Conservation (phyloP, 2,888 invertebrate genomes). For the Seladonia tumulorum region DNA sequence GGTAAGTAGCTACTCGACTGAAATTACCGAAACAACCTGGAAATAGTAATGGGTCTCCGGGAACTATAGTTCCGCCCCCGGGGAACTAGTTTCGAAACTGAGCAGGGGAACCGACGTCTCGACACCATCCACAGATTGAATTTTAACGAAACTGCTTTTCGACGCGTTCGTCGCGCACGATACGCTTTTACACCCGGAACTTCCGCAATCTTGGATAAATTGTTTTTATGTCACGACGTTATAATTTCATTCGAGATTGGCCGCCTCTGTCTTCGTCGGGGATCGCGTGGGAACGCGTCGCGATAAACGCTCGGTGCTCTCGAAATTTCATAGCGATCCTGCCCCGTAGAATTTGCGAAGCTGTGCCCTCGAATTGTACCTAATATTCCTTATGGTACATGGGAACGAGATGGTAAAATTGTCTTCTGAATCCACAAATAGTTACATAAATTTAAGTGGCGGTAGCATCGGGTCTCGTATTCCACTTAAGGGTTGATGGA, state of each 20-base stretch:
- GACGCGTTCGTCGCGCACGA: not conserved
- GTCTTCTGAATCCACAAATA: not conserved
- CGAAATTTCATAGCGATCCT: no score
- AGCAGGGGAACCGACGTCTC: slow-evolving; percentile 31
- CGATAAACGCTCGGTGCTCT: not conserved
- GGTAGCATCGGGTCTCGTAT: no score
- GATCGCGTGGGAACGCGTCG: not conserved
- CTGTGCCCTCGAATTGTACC: no score
- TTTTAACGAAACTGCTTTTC: slow-evolving; percentile 60
- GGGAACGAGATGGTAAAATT: no score
- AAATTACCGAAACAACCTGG: slow-evolving; percentile 62
- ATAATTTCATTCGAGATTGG: slow-evolving; percentile 4
- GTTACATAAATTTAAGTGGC: no score
- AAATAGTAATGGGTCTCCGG: slow-evolving; percentile 60
- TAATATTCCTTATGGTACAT: no score
- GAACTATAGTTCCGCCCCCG: slow-evolving; percentile 43
- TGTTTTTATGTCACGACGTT: not conserved
- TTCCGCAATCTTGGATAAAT: not conserved
- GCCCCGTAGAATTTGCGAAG: no score
- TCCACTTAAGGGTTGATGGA: not conserved
- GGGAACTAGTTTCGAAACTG: slow-evolving; percentile 65
- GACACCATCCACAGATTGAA: slow-evolving; percentile 51
- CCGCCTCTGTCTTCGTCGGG: not conserved
- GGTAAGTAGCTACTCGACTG: slow-evolving; percentile 60
- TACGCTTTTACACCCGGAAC: not conserved